Conservation (phyloP, 2,888 invertebrate species). For the Pycnomerus fuliginosus region DNA sequence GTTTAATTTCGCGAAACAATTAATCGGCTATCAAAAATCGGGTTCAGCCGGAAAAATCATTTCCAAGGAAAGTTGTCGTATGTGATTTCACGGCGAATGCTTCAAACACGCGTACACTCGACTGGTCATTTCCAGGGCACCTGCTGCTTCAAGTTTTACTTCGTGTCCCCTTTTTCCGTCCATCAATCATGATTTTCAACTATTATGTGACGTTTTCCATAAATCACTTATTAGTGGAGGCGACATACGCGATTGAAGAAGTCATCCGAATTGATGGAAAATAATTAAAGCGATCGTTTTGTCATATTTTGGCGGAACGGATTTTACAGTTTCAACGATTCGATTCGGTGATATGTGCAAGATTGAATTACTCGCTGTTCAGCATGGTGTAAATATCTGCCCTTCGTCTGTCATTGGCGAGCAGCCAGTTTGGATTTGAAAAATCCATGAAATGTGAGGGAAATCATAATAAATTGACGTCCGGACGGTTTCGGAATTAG, state of each 20-base stretch:
- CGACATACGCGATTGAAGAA: conserved; percentile 18
- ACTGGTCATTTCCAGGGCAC: conserved; percentile 17
- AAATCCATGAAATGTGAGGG: no score
- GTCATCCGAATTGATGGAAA: conserved; percentile 14
- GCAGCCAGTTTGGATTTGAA: no score
- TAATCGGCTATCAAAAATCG: no score
- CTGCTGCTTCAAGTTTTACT: conserved; percentile 16
- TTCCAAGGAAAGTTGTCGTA: conserved; percentile 13
- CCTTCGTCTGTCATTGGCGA: no score
- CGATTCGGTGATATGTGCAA: conserved; percentile 31
- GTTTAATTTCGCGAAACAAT: no score
- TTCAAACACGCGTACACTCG: conserved; percentile 15
- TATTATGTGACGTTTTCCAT: conserved; percentile 19
- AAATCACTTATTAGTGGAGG: conserved; percentile 21
- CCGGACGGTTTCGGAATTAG: no score
- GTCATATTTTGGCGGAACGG: conserved; percentile 9
- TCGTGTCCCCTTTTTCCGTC: conserved; percentile 7
- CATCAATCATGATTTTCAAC: conserved; percentile 20
- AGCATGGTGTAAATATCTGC: conserved; percentile 32
- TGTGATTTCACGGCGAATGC: conserved; percentile 20
- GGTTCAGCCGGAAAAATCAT: no score
- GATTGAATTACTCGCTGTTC: conserved; percentile 31
- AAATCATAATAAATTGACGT: no score
- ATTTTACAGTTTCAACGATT: conserved; percentile 9
- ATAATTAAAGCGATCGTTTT: conserved; percentile 15